phyloP scores from a whole-genome alignment of 2,113 vertebrate genomes.

The Ibidorhyncha struthersii region DNA sequence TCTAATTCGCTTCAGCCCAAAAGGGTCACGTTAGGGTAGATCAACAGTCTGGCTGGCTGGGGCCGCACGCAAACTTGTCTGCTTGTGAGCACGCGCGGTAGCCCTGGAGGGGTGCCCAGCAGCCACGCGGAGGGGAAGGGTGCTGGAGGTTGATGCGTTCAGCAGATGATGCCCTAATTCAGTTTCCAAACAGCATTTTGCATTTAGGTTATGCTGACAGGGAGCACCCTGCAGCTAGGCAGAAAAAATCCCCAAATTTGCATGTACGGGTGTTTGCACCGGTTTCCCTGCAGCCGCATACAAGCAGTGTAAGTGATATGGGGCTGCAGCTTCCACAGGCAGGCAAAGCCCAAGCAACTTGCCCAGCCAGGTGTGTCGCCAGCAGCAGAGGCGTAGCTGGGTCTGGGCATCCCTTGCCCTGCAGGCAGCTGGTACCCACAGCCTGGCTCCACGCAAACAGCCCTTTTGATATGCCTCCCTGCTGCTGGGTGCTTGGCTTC shows the following conservation, averaged over 20 bases:
- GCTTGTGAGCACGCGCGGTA: background rate
- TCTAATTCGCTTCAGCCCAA: background rate
- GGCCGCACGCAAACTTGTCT: rapidly evolving
- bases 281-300: background rate
- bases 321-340: background rate
- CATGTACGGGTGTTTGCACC: background rate
- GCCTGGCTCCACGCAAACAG: background rate
- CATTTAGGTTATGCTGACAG: conserved; percentile 18
- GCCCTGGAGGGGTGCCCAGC: background rate
- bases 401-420: background rate
- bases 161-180: background rate
- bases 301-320: background rate
- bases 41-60: background rate
- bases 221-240: background rate
- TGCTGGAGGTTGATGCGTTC: background rate
- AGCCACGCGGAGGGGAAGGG: background rate
- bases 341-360: background rate
- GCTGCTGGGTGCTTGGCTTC: background rate
- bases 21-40: background rate
- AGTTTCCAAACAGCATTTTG: background rate
- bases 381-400: rapidly evolving
- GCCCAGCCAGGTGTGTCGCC: background rate
- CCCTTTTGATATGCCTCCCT: background rate
- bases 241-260: background rate
- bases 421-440: background rate